phyloP scores from a whole-genome alignment of 2,888 invertebrate species.

The Gryllus longicercus region DNA sequence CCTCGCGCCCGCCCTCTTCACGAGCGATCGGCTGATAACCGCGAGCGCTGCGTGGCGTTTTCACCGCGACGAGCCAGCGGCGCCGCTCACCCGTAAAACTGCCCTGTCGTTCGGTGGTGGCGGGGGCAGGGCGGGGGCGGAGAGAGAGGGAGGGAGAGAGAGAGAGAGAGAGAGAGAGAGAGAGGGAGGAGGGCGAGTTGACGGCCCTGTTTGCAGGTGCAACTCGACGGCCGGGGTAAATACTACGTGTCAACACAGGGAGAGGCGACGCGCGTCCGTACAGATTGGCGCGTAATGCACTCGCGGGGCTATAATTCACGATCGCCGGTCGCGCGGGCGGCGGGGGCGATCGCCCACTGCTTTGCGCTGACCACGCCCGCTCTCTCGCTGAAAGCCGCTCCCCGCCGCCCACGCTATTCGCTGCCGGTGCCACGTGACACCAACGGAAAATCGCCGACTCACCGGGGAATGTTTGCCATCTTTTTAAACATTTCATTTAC shows the following conservation, averaged over 20 bases:
- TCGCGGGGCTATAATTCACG: background rate
- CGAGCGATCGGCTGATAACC: no score
- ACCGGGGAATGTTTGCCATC: no score
- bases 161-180: background rate
- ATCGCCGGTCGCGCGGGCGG: background rate
- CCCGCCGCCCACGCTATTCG: no score
- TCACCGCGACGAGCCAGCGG: no score
- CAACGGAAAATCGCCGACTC: no score
- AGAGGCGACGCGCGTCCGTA: background rate
- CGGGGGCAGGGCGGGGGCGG: background rate
- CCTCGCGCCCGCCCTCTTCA: background rate
- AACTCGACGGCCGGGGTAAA: background rate
- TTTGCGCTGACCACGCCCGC: no score
- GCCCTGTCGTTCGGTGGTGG: background rate
- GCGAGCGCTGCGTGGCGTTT: no score
- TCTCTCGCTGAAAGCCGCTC: no score
- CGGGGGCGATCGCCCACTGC: background rate
- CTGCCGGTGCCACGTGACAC: no score
- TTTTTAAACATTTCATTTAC: no score
- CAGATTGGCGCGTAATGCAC: conserved; percentile 17
- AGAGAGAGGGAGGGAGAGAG: background rate
- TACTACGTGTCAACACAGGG: background rate
- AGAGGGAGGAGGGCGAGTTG: background rate
- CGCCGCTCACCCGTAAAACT: no score
- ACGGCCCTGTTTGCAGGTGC: background rate